A percentile compares a stretch with the other conserved stretches of the same genome.
These are phyloP conservation scores for Deilephila porcellus DNA, from an alignment of 2,888 invertebrate genomes.

Conservation along the genomic window DNA sequence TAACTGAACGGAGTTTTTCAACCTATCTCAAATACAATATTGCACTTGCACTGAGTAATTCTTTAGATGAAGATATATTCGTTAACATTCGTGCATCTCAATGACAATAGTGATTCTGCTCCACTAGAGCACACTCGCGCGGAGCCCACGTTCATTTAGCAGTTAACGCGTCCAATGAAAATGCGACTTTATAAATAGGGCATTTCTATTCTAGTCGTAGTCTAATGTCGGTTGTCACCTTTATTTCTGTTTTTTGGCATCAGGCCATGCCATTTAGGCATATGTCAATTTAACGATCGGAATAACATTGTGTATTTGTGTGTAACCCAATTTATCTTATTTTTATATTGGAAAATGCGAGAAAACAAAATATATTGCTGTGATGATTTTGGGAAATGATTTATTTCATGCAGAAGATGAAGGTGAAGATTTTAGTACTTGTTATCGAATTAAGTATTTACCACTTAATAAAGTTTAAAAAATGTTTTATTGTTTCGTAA, in stretches of 20 bases:
- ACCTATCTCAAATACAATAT: background rate
- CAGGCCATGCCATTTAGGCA: constrained; percentile 57
- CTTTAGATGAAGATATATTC: background rate
- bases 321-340: constrained; percentile 31
- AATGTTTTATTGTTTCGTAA: no score
- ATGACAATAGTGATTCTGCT: constrained; percentile 6
- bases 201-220: constrained; percentile 46
- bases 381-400: background rate
- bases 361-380: background rate
- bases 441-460: background rate
- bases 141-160: constrained; percentile 16
- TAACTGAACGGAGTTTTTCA: background rate
- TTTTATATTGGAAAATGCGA: constrained; percentile 3
- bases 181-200: constrained; percentile 39
- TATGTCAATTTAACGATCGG: constrained; percentile 54
- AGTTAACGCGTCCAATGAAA: constrained; percentile 28
- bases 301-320: constrained; percentile 36
- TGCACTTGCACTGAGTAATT: background rate
- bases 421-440: background rate
- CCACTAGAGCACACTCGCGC: background rate
- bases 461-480: no score
- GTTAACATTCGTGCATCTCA: constrained; percentile 4
- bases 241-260: constrained; percentile 59
- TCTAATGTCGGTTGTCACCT: constrained; percentile 53
- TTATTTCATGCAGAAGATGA: background rate